Evolutionary conservation across 1,140 invertebrate species (phyloP).

Genomic region (Daktulosphaira vitifoliae): DNA sequence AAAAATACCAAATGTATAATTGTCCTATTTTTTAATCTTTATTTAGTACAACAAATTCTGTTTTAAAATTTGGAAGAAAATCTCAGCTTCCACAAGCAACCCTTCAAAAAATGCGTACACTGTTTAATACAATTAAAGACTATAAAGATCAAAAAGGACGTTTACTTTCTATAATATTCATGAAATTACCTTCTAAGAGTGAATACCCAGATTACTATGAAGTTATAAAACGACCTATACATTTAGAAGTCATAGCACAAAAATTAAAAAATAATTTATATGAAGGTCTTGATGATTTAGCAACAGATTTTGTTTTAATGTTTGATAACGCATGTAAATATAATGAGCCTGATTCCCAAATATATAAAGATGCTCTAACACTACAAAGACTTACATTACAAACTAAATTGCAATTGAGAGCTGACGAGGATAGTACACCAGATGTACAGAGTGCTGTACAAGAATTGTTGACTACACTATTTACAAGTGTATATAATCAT

Average conservation of each 20-base stretch:
- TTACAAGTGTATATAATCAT: slow-evolving; percentile 90
- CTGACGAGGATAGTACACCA: slow-evolving; percentile 75
- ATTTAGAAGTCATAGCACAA: slow-evolving; percentile 89
- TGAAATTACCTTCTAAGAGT: slow-evolving; percentile 86
- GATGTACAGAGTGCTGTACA: slow-evolving; percentile 82
- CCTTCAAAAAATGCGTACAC: slow-evolving; percentile 65
- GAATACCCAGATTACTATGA: slow-evolving; percentile 98
- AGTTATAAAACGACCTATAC: slow-evolving; percentile 93
- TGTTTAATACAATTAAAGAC: slow-evolving; percentile 83
- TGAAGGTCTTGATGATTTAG: slow-evolving; percentile 77
- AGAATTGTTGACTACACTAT: slow-evolving; percentile 83
- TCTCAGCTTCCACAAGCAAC: slow-evolving; percentile 28
- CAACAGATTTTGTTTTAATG: slow-evolving; percentile 91
- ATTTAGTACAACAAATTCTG: slow-evolving; percentile 23
- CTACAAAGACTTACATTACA: slow-evolving; percentile 87
- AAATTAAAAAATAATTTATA: slow-evolving; percentile 67
- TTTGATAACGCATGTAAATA: slow-evolving; percentile 99
- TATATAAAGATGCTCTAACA: slow-evolving; percentile 95
- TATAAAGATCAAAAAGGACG: slow-evolving; percentile 80
- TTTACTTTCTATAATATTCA: slow-evolving; percentile 82
- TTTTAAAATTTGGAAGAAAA: slow-evolving; percentile 25
- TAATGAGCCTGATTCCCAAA: slow-evolving; percentile 97
- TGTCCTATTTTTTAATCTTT: neutral
- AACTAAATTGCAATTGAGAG: slow-evolving; percentile 79
- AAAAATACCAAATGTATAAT: neutral